Conservation (phyloP, 2,797 vertebrate genomes). For the Podarcis lilfordi region DNA sequence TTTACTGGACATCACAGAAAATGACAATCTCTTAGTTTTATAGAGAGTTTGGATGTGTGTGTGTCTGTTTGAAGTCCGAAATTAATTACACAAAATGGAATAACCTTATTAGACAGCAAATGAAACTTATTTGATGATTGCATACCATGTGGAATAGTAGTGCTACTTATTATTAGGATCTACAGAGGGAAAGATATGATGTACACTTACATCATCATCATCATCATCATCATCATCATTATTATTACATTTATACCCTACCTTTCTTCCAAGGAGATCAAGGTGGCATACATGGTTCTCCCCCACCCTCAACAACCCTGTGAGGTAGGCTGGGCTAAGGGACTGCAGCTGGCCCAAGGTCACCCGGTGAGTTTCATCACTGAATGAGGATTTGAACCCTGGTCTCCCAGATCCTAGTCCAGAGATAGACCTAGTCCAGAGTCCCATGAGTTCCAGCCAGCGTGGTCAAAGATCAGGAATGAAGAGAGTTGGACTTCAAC, state of each 20-base stretch:
- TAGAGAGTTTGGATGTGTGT: background rate
- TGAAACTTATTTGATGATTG: background rate
- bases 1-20: conserved; percentile 17
- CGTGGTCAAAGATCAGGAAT: too few species aligned
- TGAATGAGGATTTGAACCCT: background rate
- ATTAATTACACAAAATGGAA: background rate
- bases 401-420: background rate
- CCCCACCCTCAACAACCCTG: background rate
- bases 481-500: too few species aligned
- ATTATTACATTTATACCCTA: too few species aligned
- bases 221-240: too few species aligned
- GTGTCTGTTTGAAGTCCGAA: background rate
- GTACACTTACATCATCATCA: too few species aligned
- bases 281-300: background rate
- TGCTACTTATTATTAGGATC: too few species aligned
- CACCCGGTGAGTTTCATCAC: background rate
- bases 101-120: background rate
- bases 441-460: too few species aligned
- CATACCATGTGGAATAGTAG: too few species aligned
- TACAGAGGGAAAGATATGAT: too few species aligned
- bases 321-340: background rate
- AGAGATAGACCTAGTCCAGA: too few species aligned
- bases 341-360: background rate
- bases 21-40: background rate
- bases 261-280: too few species aligned